Percentiles rank a stretch among this genome's conserved stretches.
These are phyloP conservation scores for Neoniphon sammara DNA, from an alignment of 2,797 vertebrate genomes.

Conservation along the genomic window DNA sequence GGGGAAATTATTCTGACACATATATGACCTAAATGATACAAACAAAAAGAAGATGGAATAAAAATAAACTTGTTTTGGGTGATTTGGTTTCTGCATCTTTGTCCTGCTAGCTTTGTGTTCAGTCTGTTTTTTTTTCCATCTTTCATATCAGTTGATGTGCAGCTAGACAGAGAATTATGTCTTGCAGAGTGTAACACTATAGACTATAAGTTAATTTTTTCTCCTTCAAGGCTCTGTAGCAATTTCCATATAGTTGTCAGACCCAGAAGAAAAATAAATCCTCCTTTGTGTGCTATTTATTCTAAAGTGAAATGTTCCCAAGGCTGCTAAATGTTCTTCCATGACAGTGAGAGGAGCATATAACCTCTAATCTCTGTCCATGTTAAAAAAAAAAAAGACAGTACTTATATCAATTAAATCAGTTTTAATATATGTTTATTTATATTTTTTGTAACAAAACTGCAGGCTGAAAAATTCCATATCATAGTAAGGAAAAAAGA, in stretches of 20 bases:
- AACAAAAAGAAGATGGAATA: conserved; percentile 53
- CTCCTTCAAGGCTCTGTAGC: conserved; percentile 46
- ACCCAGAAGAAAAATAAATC: conserved; percentile 31
- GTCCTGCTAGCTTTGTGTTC: conserved; percentile 46
- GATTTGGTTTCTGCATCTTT: conserved; percentile 56
- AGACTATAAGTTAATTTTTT: conserved; percentile 50
- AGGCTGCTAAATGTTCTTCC: conserved; percentile 3
- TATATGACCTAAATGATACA: conserved; percentile 67
- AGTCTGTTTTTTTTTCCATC: conserved; percentile 32
- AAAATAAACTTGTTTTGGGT: conserved; percentile 60
- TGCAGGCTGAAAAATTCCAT: conserved; percentile 65
- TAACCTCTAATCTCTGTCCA: conserved; percentile 4
- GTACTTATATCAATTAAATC: conserved; percentile 1
- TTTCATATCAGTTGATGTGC: conserved; percentile 61
- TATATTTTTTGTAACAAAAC: conserved; percentile 67
- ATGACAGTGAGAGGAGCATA: conserved; percentile 3
- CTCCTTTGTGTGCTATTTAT: conserved; percentile 8
- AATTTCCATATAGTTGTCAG: conserved; percentile 61
- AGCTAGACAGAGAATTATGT: conserved; percentile 52
- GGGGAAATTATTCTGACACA: conserved; percentile 77
- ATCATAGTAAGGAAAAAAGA: conserved; percentile 12
- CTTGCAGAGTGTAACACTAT: conserved; percentile 50
- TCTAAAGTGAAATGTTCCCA: conserved; percentile 18
- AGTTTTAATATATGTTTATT: conserved; percentile 65
- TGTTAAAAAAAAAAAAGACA: conserved; percentile 14